These are phyloP conservation scores for Gymnogyps californianus DNA, from an alignment of 2,113 vertebrate genomes.

Conservation along the genomic window DNA sequence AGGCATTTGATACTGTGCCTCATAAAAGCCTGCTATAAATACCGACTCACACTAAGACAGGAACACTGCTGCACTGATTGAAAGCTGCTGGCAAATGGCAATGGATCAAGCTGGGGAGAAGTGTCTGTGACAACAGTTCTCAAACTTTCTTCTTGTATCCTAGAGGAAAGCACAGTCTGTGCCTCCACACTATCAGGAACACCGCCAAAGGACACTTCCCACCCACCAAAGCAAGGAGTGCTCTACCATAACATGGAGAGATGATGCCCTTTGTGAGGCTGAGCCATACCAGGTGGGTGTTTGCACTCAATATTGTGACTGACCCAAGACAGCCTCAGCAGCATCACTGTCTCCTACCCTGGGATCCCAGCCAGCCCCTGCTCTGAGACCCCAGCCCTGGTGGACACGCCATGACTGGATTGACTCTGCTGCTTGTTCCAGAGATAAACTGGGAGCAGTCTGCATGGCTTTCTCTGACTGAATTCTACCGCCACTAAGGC, in stretches of 20 bases:
- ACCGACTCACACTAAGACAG: constrained; percentile 28
- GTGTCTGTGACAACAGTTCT: constrained; percentile 55
- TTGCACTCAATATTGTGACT: not conserved
- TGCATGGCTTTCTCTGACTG: not conserved
- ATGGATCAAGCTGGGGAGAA: constrained; percentile 50
- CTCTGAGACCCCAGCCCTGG: not conserved
- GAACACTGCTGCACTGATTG: constrained; percentile 60
- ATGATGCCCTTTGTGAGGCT: not conserved
- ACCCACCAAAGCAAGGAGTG: not conserved
- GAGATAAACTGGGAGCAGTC: not conserved
- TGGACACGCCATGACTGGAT: accelerated
- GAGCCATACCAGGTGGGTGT: not conserved
- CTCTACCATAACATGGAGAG: not conserved
- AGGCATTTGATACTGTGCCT: constrained; percentile 52
- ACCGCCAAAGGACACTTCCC: constrained; percentile 24
- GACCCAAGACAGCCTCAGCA: not conserved
- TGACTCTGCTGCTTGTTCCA: not conserved
- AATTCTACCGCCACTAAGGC: not conserved
- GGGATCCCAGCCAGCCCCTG: not conserved
- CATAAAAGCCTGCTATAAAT: constrained; percentile 60
- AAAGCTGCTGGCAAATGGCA: constrained; percentile 65
- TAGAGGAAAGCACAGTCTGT: constrained; percentile 43
- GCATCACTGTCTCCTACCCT: not conserved
- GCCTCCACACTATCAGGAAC: constrained; percentile 26
- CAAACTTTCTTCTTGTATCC: constrained; percentile 44